Percentiles rank a stretch among this genome's conserved stretches.
phyloP scores from a whole-genome alignment of 2,113 vertebrate species.

The Ptyas mucosa region DNA sequence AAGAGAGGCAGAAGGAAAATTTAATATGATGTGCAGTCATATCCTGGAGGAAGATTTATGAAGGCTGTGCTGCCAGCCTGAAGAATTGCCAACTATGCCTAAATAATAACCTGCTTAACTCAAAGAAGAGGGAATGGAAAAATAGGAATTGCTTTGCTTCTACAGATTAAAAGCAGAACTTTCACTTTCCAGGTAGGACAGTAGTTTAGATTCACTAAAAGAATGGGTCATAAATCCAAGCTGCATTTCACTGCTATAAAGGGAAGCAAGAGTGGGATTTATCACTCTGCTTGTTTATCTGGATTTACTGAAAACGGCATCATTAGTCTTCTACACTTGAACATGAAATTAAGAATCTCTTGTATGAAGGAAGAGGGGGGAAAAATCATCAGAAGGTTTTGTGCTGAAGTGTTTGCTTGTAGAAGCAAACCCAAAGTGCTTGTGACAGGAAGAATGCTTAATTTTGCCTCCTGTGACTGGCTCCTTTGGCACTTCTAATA shows the following conservation, averaged over 20 bases:
- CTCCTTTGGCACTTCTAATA: not conserved
- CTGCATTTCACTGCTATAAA: not conserved
- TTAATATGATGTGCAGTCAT: not conserved
- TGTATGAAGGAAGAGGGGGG: not conserved
- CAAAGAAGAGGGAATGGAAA: not conserved
- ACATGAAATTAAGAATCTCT: not conserved
- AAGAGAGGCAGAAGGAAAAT: not conserved
- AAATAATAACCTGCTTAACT: not conserved
- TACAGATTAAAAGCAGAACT: not conserved
- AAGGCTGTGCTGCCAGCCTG: not conserved
- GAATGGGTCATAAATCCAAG: not conserved
- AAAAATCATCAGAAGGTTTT: not conserved
- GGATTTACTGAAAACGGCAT: not conserved
- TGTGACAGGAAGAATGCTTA: not conserved
- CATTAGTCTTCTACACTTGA: not conserved
- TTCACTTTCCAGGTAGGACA: not conserved
- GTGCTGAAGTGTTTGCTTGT: not conserved
- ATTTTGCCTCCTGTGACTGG: not conserved
- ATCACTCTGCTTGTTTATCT: not conserved
- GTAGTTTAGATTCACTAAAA: not conserved
- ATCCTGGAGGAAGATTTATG: not conserved
- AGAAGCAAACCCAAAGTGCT: not conserved
- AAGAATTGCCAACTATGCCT: not conserved
- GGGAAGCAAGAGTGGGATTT: not conserved
- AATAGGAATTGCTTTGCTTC: not conserved